Percentiles rank a stretch among this genome's conserved stretches.
Conservation (phyloP, 2,888 invertebrate species). For the Galerucella pusilla region DNA sequence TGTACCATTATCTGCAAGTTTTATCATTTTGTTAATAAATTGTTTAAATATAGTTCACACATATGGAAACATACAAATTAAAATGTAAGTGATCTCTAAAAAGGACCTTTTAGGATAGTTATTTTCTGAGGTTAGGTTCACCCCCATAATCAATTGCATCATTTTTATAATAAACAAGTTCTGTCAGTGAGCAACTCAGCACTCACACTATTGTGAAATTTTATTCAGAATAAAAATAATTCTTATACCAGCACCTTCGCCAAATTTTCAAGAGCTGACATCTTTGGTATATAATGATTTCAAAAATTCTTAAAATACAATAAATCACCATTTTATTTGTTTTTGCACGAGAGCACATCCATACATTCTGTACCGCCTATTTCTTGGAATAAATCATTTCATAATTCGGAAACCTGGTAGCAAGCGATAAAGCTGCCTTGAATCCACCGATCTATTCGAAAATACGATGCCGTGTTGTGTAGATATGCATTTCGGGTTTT, state of each 20-base stretch:
- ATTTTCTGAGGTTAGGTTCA: too few species aligned
- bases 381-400: constrained; percentile 61
- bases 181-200: too few species aligned
- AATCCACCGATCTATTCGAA: constrained; percentile 50
- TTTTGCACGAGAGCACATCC: constrained; percentile 50
- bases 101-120: too few species aligned
- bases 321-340: constrained; percentile 39
- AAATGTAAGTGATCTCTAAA: too few species aligned
- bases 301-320: constrained; percentile 26
- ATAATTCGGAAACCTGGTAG: constrained; percentile 60
- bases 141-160: too few species aligned
- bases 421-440: constrained; percentile 60
- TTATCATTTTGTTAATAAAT: too few species aligned
- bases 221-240: too few species aligned
- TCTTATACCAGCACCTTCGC: constrained; percentile 3
- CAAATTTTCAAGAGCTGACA: neutral
- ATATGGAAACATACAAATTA: too few species aligned
- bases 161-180: too few species aligned
- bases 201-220: too few species aligned
- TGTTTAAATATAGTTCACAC: too few species aligned
- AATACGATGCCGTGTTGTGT: constrained; percentile 52
- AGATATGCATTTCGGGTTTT: constrained; percentile 60
- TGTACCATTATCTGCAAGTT: too few species aligned
- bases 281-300: neutral
- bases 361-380: constrained; percentile 61